These are phyloP conservation scores for Keiferia lycopersicella DNA, from an alignment of 2,888 invertebrate species.

Conservation along the genomic window DNA sequence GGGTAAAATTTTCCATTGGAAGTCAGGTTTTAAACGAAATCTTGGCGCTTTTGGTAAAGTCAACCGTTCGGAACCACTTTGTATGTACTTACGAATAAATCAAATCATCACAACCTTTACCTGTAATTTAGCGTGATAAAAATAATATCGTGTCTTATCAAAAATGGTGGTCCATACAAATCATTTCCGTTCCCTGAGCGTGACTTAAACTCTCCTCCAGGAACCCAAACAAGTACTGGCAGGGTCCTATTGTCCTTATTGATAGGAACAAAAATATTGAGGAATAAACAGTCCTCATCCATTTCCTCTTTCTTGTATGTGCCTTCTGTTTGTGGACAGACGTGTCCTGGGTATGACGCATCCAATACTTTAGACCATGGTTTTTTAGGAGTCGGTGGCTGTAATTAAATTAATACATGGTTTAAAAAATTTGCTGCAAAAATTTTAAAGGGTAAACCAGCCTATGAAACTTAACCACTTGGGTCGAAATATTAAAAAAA, in stretches of 20 bases:
- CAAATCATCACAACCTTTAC: slow-evolving; percentile 24
- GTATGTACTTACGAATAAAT: not conserved
- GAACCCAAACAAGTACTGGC: slow-evolving; percentile 49
- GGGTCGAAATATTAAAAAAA: too few relatives aligned
- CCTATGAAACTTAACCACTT: too few relatives aligned
- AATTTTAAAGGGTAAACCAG: too few relatives aligned
- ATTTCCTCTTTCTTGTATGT: slow-evolving; percentile 35
- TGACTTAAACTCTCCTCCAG: slow-evolving; percentile 47
- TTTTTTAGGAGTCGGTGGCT: slow-evolving; percentile 44
- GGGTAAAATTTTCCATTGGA: too few relatives aligned
- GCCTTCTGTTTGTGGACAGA: slow-evolving; percentile 40
- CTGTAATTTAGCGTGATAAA: slow-evolving; percentile 56
- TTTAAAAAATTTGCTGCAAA: too few relatives aligned
- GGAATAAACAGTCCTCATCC: slow-evolving; percentile 45
- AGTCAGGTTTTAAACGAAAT: too few relatives aligned
- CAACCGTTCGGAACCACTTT: too few relatives aligned
- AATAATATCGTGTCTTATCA: slow-evolving; percentile 48
- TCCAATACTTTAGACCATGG: slow-evolving; percentile 39
- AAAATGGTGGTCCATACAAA: slow-evolving; percentile 46
- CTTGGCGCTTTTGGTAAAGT: too few relatives aligned
- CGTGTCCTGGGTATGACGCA: slow-evolving; percentile 38
- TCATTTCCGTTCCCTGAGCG: slow-evolving; percentile 40
- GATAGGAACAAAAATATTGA: slow-evolving; percentile 43
- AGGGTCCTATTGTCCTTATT: slow-evolving; percentile 27
- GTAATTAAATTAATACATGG: too few relatives aligned